phyloP scores from a whole-genome alignment of 2,888 invertebrate genomes.

The Campoplex nolae region DNA sequence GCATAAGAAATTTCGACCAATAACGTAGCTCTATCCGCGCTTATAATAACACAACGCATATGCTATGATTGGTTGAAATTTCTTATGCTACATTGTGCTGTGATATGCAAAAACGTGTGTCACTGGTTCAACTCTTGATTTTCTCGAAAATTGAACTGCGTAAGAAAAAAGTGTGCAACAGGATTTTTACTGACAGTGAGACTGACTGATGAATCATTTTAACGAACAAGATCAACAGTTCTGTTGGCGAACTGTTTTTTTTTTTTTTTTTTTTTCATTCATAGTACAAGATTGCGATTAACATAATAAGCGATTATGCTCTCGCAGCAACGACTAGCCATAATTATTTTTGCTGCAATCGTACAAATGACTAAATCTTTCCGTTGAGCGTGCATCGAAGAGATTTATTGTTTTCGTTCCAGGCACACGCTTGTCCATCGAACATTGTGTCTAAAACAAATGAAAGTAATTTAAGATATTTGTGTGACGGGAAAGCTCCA shows the following conservation, averaged over 20 bases:
- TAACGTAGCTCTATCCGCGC: no score
- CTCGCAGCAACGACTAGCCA: constrained; percentile 25
- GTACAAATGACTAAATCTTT: constrained; percentile 56
- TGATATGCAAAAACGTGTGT: no score
- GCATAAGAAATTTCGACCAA: no score
- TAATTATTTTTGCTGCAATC: constrained; percentile 28
- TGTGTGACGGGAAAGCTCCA: constrained; percentile 2
- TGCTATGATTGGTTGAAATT: no score
- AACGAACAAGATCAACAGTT: background rate
- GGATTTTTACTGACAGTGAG: no score
- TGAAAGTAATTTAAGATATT: background rate
- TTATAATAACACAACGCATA: no score
- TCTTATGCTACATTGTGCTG: no score
- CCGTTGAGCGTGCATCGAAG: constrained; percentile 6
- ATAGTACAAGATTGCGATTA: constrained; percentile 8
- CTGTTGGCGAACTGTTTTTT: background rate
- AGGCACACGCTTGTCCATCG: background rate
- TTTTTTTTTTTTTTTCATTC: background rate
- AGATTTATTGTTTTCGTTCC: background rate
- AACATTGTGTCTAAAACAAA: background rate
- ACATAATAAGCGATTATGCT: constrained; percentile 4
- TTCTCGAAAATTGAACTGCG: no score
- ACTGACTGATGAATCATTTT: no score
- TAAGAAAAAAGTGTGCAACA: no score
- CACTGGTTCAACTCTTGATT: no score